A percentile compares a stretch with the other conserved stretches of the same genome.
phyloP scores from a whole-genome alignment of 2,888 invertebrate genomes.

The Eubasilissa splendida region DNA sequence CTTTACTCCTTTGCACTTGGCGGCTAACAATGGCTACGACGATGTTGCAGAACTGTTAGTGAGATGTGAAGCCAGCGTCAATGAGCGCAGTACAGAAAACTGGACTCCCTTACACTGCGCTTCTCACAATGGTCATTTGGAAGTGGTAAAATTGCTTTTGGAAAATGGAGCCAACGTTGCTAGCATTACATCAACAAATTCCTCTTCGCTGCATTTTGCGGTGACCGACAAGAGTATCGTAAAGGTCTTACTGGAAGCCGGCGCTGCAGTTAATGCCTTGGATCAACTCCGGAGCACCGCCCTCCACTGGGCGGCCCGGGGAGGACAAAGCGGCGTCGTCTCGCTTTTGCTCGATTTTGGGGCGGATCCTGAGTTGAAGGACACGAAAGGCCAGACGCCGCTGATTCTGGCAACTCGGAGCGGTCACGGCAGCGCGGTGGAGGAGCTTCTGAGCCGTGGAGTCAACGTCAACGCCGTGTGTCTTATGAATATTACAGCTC shows the following conservation, averaged over 20 bases:
- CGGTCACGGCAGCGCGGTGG: background rate
- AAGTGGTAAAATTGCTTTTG: background rate
- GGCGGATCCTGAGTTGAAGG: background rate
- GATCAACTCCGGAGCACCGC: background rate
- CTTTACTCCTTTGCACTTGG: too few species aligned
- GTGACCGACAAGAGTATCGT: too few species aligned
- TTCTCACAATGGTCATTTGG: background rate
- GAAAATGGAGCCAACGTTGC: background rate
- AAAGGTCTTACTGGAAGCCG: too few species aligned
- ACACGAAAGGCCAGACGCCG: background rate
- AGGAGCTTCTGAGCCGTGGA: background rate
- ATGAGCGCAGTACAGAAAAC: too few species aligned
- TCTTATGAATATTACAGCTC: background rate
- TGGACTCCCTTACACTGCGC: too few species aligned
- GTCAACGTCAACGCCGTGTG: background rate
- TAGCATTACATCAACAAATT: background rate
- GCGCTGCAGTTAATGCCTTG: background rate
- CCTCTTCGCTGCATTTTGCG: background rate
- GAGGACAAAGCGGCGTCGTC: background rate
- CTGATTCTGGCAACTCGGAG: background rate
- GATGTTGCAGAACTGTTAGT: too few species aligned
- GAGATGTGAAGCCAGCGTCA: too few species aligned
- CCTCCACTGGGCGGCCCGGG: background rate
- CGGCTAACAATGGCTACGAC: too few species aligned
- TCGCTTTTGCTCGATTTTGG: background rate